A percentile compares a stretch with the other conserved stretches of the same genome.
These are phyloP conservation scores for Hippopotamyrus pictus DNA, from an alignment of 2,797 vertebrate genomes.

Conservation along the genomic window DNA sequence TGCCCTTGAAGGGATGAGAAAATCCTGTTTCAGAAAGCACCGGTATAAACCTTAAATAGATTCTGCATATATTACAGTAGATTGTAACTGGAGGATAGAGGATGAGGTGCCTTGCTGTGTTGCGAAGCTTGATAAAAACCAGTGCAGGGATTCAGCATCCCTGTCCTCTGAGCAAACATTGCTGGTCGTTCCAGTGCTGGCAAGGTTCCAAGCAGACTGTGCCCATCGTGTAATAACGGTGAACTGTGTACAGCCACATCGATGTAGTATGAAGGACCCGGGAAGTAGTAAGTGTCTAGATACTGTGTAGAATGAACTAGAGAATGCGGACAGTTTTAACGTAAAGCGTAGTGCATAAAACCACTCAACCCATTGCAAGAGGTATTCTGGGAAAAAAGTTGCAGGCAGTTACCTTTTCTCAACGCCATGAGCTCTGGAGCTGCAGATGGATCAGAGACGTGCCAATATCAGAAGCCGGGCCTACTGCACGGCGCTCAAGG, in stretches of 20 bases:
- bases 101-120: not conserved
- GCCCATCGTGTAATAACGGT: not conserved
- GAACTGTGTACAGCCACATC: not conserved
- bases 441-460: not conserved
- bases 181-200: not conserved
- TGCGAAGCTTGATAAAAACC: not conserved
- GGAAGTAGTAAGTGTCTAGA: not conserved
- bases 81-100: not conserved
- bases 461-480: not conserved
- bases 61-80: not conserved
- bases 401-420: not conserved
- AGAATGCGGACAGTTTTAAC: not conserved
- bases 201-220: not conserved
- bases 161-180: not conserved
- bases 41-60: not conserved
- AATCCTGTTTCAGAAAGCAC: not conserved
- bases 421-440: not conserved
- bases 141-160: not conserved
- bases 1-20: not conserved
- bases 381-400: not conserved
- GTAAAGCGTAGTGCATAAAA: not conserved
- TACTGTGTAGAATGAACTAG: not conserved
- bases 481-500: constrained; percentile 3
- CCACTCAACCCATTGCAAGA: not conserved
- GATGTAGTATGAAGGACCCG: not conserved